A percentile compares a stretch with the other conserved stretches of the same genome.
These are phyloP conservation scores for Coecobrya sp. DNA, from an alignment of 2,888 invertebrate species.

Conservation along the genomic window DNA sequence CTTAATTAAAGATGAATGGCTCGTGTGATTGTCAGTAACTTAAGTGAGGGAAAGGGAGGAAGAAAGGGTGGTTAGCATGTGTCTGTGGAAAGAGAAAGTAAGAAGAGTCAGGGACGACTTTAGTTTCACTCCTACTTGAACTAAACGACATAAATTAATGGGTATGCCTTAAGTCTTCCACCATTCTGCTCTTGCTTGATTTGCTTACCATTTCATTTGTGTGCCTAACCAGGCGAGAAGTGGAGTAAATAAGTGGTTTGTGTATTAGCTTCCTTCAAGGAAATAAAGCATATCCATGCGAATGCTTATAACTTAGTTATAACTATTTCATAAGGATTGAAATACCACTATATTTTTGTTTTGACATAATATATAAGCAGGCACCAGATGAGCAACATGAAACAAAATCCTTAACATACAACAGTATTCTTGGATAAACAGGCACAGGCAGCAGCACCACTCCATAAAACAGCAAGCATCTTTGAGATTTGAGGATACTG, in stretches of 20 bases:
- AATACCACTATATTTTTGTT: not conserved
- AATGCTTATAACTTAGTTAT: not conserved
- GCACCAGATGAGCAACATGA: conserved; percentile 58
- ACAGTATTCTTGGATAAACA: conserved; percentile 15
- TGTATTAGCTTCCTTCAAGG: conserved; percentile 66
- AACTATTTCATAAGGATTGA: not conserved
- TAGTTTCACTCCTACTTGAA: conserved; percentile 38
- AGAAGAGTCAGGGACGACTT: conserved; percentile 29
- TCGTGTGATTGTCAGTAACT: conserved; percentile 77
- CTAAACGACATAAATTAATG: conserved; percentile 81
- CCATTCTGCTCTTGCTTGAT: conserved; percentile 69
- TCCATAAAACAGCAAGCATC: conserved; percentile 63
- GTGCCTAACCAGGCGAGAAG: conserved; percentile 79
- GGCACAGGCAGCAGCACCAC: not conserved
- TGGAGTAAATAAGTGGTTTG: conserved; percentile 78
- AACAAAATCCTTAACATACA: conserved; percentile 49
- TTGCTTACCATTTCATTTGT: conserved; percentile 79
- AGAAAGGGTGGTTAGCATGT: conserved; percentile 15
- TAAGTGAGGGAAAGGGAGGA: conserved; percentile 29
- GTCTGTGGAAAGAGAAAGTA: conserved; percentile 33
- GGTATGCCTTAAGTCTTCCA: conserved; percentile 65
- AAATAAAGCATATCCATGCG: conserved; percentile 40
- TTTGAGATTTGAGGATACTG: conserved; percentile 69
- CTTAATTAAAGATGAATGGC: conserved; percentile 81
- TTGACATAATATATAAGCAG: too few species aligned